phyloP scores from a whole-genome alignment of 2,888 invertebrate genomes.

The Pherbina coryleti region DNA sequence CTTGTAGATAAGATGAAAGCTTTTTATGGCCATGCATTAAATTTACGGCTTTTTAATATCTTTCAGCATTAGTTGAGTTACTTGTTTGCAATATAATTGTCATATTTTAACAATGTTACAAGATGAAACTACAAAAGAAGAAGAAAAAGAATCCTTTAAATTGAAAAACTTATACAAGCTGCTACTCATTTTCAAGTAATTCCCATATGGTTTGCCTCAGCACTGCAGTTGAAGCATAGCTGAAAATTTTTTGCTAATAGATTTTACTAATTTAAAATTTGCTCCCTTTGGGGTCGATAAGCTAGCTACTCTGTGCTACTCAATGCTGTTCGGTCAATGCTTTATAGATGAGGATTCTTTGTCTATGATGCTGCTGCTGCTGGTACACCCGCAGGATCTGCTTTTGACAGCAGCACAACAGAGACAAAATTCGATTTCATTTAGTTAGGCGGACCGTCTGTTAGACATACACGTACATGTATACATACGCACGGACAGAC shows the following conservation, averaged over 20 bases:
- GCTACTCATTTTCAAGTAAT: background rate
- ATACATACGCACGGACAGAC: no score
- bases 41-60: background rate
- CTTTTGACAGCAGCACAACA: slow-evolving; percentile 24
- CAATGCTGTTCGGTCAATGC: background rate
- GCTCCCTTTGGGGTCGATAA: background rate
- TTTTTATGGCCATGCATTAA: background rate
- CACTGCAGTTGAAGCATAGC: background rate
- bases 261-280: background rate
- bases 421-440: slow-evolving; percentile 15
- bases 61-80: background rate
- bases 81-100: background rate
- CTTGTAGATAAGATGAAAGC: background rate
- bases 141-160: background rate
- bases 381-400: background rate
- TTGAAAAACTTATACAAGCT: no score
- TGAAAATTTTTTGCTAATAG: background rate
- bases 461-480: no score
- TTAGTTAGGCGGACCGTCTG: background rate
- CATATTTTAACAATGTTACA: background rate
- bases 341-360: background rate
- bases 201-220: background rate
- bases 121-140: background rate
- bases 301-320: no score
- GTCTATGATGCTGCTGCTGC: background rate